Conservation (phyloP, 2,888 invertebrate species). For the Drosophila falleni region DNA sequence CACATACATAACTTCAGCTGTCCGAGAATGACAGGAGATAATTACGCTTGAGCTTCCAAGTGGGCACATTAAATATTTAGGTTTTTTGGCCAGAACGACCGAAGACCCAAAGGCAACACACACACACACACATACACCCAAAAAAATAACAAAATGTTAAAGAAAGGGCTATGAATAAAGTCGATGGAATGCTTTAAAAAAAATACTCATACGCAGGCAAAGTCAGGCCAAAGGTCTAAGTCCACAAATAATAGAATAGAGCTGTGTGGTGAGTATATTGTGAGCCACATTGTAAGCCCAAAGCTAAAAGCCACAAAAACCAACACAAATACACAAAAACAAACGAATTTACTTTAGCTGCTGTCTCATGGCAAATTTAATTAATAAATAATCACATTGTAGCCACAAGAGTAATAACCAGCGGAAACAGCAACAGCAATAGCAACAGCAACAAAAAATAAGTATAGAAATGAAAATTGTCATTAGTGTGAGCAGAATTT, state of each 20-base stretch:
- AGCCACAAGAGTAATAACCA: slow-evolving; percentile 79
- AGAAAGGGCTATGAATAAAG: slow-evolving; percentile 42
- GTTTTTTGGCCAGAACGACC: neutral
- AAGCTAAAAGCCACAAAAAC: slow-evolving; percentile 44
- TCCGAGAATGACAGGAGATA: slow-evolving; percentile 46
- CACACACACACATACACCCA: neutral
- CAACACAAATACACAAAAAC: slow-evolving; percentile 34
- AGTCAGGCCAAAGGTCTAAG: slow-evolving; percentile 35
- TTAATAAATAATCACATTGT: slow-evolving; percentile 82
- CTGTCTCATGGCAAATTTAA: slow-evolving; percentile 76
- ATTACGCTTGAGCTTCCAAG: slow-evolving; percentile 56
- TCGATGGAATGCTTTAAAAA: slow-evolving; percentile 58
- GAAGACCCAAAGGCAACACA: slow-evolving; percentile 2
- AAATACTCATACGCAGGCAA: slow-evolving; percentile 27
- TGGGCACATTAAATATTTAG: slow-evolving; percentile 57
- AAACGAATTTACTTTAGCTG: slow-evolving; percentile 47
- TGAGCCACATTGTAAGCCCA: slow-evolving; percentile 25
- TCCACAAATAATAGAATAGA: slow-evolving; percentile 59
- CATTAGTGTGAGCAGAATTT: slow-evolving; percentile 64
- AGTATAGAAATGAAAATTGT: slow-evolving; percentile 66
- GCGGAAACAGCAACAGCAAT: slow-evolving; percentile 26
- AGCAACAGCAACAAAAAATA: slow-evolving; percentile 21
- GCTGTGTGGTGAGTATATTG: slow-evolving; percentile 9
- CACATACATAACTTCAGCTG: slow-evolving; percentile 36
- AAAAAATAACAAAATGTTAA: neutral